These are phyloP conservation scores for Caprella mutica DNA, from an alignment of 2,888 invertebrate genomes.

Conservation along the genomic window DNA sequence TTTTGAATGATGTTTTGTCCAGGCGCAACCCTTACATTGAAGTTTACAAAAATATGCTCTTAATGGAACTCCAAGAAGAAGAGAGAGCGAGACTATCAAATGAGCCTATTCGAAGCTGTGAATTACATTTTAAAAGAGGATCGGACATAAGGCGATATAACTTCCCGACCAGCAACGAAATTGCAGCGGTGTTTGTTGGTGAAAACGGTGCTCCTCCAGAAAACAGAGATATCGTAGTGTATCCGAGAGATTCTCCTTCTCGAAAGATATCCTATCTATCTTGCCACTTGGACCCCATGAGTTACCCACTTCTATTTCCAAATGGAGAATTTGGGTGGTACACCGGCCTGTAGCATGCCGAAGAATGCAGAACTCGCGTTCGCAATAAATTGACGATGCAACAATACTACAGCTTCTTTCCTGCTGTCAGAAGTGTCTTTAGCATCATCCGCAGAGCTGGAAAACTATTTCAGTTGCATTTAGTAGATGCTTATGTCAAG, in stretches of 20 bases:
- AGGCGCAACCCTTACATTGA: constrained; percentile 1
- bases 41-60: neutral
- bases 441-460: neutral
- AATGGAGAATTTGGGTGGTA: neutral
- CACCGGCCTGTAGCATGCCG: neutral
- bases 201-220: too few relatives aligned
- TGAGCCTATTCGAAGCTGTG: neutral
- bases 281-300: neutral
- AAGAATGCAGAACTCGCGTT: neutral
- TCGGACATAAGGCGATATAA: neutral
- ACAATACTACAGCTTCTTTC: neutral
- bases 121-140: neutral
- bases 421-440: neutral
- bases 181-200: too few relatives aligned
- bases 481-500: constrained; percentile 6
- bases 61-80: neutral
- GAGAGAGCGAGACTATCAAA: neutral
- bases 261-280: neutral
- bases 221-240: neutral
- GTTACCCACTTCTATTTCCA: constrained; percentile 2
- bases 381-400: constrained; percentile 10
- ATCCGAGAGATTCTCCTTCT: neutral
- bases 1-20: too few relatives aligned
- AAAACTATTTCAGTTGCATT: neutral
- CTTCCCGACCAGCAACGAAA: neutral